Conservation (phyloP, 2,797 vertebrate genomes). For the Urosaurus nigricauda region DNA sequence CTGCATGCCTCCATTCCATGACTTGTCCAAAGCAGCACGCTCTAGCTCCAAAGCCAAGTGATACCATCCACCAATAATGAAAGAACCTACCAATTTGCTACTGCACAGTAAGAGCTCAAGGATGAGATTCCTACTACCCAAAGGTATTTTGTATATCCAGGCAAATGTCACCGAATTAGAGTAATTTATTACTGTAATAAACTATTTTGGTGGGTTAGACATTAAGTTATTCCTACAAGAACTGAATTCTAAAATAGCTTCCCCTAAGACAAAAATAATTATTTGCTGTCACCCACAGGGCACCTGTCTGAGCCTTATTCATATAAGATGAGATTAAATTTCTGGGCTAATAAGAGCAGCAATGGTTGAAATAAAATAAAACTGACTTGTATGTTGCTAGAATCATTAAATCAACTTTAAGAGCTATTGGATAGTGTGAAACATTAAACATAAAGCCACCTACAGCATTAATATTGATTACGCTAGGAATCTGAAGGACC, state of each 20-base stretch:
- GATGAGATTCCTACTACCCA: not conserved
- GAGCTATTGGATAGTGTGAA: not conserved
- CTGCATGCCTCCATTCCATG: not conserved
- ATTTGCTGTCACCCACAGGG: not conserved
- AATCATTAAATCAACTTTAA: not conserved
- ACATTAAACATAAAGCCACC: accelerated
- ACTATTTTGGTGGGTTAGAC: not conserved
- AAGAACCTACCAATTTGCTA: not conserved
- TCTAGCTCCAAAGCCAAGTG: not conserved
- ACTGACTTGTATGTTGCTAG: not conserved
- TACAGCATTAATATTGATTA: not conserved
- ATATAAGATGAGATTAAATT: constrained; percentile 13
- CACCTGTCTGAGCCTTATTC: not conserved
- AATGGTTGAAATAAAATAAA: constrained; percentile 1
- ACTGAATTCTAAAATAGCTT: constrained; percentile 13
- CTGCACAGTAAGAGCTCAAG: not conserved
- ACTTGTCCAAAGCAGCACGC: not conserved
- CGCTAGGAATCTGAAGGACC: not conserved
- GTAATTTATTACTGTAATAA: constrained; percentile 8
- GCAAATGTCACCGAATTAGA: constrained; percentile 8
- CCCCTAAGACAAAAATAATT: constrained; percentile 24
- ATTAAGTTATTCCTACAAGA: not conserved
- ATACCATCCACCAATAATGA: not conserved
- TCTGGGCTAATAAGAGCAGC: not conserved
- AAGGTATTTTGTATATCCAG: not conserved